A percentile compares a stretch with the other conserved stretches of the same genome.
phyloP scores from a whole-genome alignment of 1,140 invertebrate species.

The Cyphomyrmex costatus region DNA sequence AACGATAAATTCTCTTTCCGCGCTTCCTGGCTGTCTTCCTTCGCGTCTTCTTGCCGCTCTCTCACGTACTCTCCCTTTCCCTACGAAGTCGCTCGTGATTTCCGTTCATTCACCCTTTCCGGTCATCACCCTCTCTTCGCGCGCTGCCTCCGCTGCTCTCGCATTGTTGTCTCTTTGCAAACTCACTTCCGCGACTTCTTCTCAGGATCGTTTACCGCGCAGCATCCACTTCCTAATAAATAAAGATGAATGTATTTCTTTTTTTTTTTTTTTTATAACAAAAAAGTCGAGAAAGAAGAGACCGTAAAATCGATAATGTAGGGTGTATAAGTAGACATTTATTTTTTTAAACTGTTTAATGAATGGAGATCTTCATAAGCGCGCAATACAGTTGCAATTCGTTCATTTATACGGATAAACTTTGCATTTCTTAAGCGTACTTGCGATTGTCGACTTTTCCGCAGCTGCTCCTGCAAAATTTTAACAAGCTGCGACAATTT shows the following conservation, averaged over 20 bases:
- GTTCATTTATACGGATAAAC: not conserved
- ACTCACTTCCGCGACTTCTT: constrained; percentile 73
- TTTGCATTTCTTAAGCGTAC: constrained; percentile 19
- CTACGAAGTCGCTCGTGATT: constrained; percentile 73
- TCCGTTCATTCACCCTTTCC: constrained; percentile 84
- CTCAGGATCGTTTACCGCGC: constrained; percentile 64
- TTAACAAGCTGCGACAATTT: constrained; percentile 49
- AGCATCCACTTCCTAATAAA: constrained; percentile 18
- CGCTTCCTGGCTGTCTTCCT: constrained; percentile 30
- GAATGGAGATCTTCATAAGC: not conserved
- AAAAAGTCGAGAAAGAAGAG: not conserved
- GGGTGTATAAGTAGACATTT: not conserved
- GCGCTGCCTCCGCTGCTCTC: constrained; percentile 72
- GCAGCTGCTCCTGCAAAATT: not conserved
- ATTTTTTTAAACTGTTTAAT: not conserved
- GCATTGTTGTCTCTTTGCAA: constrained; percentile 72
- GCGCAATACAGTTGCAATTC: not conserved
- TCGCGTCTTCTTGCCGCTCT: not conserved
- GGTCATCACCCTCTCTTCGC: constrained; percentile 82
- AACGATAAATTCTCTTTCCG: constrained; percentile 65
- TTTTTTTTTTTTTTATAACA: not conserved
- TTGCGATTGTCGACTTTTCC: not conserved
- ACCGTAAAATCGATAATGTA: not conserved
- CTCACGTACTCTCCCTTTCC: constrained; percentile 65
- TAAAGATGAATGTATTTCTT: not conserved